Evolutionary conservation across 2,888 invertebrate genomes (phyloP).

Genomic region (Stenurella melanura): DNA sequence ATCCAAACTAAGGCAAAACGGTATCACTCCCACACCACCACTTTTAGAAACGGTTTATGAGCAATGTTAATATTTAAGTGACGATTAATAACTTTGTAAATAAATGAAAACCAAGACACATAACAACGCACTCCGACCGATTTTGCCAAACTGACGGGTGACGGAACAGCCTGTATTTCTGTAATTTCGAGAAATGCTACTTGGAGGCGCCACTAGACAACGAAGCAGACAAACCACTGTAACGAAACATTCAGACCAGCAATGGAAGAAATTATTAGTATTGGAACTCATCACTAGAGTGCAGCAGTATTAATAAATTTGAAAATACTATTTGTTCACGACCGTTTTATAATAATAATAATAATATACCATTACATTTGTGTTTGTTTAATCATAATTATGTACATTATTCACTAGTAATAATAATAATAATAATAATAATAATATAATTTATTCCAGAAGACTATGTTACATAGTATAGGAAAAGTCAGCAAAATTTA

Average conservation of each 20-base stretch:
- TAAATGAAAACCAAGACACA: conserved; percentile 30
- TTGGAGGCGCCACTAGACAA: conserved; percentile 3
- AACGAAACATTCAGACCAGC: not conserved
- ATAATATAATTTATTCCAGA: too few relatives aligned
- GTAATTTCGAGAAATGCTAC: not conserved
- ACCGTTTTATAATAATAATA: too few relatives aligned
- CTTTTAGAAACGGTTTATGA: conserved; percentile 10
- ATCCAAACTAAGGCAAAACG: conserved; percentile 29
- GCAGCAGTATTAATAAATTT: not conserved
- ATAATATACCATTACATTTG: too few relatives aligned
- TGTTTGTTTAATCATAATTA: too few relatives aligned
- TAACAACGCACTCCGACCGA: conserved; percentile 37
- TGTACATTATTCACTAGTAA: too few relatives aligned
- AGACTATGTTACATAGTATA: too few relatives aligned
- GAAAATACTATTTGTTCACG: too few relatives aligned
- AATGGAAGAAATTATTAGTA: not conserved
- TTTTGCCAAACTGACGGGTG: conserved; percentile 39
- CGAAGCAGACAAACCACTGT: not conserved
- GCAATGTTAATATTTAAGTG: conserved; percentile 19
- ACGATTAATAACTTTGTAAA: conserved; percentile 30
- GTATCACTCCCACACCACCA: conserved; percentile 33
- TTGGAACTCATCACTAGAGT: not conserved
- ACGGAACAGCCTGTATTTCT: conserved; percentile 37
- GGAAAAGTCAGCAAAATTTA: too few relatives aligned
- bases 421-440: too few relatives aligned